phyloP scores from a whole-genome alignment of 2,888 invertebrate genomes.

The Carcina quercana region DNA sequence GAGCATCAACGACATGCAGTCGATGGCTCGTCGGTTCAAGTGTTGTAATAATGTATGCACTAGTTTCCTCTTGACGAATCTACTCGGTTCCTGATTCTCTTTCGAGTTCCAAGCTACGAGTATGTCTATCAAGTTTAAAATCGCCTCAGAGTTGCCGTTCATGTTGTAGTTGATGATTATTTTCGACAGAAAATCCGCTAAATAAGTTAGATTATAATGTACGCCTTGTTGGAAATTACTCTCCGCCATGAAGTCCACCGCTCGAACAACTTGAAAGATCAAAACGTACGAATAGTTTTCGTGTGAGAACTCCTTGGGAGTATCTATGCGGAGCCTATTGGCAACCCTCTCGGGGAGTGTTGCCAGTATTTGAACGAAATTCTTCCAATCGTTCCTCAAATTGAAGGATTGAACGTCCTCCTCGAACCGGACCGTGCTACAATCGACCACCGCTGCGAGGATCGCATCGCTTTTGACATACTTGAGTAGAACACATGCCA shows the following conservation, averaged over 20 bases:
- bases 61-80: constrained; percentile 49
- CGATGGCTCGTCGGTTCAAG: constrained; percentile 75
- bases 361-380: constrained; percentile 75
- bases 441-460: constrained; percentile 63
- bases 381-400: constrained; percentile 53
- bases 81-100: constrained; percentile 31
- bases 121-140: constrained; percentile 70
- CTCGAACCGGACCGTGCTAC: constrained; percentile 27
- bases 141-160: constrained; percentile 49
- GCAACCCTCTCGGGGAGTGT: constrained; percentile 82
- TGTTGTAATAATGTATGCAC: constrained; percentile 68
- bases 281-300: constrained; percentile 74
- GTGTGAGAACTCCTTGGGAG: constrained; percentile 74
- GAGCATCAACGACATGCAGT: constrained; percentile 70
- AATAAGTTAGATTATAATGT: constrained; percentile 47
- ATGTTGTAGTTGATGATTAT: constrained; percentile 73
- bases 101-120: constrained; percentile 67
- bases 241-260: constrained; percentile 75
- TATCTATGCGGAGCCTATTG: constrained; percentile 74
- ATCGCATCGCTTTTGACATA: constrained; percentile 74
- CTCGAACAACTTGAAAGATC: constrained; percentile 74
- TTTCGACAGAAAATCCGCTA: constrained; percentile 77
- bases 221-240: constrained; percentile 36
- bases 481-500: constrained; percentile 55
- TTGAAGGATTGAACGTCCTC: constrained; percentile 22